Conservation (phyloP, 2,888 invertebrate genomes). For the Amphipoea lucens region DNA sequence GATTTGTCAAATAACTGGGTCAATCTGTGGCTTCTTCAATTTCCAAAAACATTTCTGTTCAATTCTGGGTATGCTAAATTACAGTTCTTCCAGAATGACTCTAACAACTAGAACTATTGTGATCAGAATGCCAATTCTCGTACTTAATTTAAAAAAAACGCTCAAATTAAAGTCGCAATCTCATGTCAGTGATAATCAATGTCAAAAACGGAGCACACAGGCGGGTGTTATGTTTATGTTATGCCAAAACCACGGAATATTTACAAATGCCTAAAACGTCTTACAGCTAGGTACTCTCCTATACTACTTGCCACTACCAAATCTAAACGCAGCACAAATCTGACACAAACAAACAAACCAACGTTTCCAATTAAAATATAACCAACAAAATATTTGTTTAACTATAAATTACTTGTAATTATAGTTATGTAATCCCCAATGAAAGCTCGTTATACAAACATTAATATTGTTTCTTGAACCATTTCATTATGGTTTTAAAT, state of each 20-base stretch:
- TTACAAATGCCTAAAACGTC: neutral
- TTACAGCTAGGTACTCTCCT: neutral
- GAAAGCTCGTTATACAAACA: slow-evolving; percentile 69
- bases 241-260: too few relatives aligned
- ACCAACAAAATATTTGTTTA: slow-evolving; percentile 68
- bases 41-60: neutral
- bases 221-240: too few relatives aligned
- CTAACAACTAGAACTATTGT: neutral
- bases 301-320: neutral
- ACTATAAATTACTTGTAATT: slow-evolving; percentile 73
- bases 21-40: neutral
- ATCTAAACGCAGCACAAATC: slow-evolving; percentile 18
- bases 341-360: slow-evolving; percentile 34
- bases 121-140: neutral
- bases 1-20: slow-evolving; percentile 1
- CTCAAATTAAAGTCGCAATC: too few relatives aligned
- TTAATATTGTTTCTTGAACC: slow-evolving; percentile 63
- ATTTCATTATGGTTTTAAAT: slow-evolving; percentile 61
- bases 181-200: too few relatives aligned
- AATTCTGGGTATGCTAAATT: neutral
- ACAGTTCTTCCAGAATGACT: neutral
- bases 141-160: neutral
- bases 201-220: too few relatives aligned
- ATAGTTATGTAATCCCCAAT: slow-evolving; percentile 68
- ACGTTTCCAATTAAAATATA: slow-evolving; percentile 59